These are phyloP conservation scores for Actenoides lindsayi DNA, from an alignment of 2,113 vertebrate species.

Conservation along the genomic window DNA sequence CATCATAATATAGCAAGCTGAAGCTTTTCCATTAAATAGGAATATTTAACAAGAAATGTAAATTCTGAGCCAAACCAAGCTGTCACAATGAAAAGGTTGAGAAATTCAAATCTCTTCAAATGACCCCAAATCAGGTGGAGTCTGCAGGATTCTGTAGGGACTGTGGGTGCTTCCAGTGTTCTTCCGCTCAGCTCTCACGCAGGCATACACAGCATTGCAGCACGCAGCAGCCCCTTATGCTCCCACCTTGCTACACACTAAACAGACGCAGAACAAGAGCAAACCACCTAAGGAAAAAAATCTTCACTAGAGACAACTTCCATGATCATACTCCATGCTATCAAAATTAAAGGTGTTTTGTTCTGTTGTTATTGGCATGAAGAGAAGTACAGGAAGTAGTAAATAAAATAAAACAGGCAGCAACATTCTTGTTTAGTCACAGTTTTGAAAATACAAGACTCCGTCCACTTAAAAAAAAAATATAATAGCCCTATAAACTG, in stretches of 20 bases:
- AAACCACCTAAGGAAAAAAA: not conserved
- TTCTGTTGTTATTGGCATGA: not conserved
- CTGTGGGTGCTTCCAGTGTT: rapidly evolving
- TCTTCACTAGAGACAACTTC: not conserved
- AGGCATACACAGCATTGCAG: rapidly evolving
- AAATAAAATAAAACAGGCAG: not conserved
- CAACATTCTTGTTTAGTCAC: not conserved
- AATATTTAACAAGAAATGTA: not conserved
- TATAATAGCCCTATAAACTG: not conserved
- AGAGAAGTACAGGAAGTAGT: not conserved
- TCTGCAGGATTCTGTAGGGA: not conserved
- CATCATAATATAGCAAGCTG: not conserved
- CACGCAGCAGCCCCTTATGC: not conserved
- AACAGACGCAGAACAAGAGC: not conserved
- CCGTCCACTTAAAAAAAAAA: not conserved
- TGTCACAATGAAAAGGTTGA: not conserved
- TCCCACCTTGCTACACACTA: not conserved
- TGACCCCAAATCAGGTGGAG: not conserved
- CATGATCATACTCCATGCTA: not conserved
- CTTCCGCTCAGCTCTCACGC: rapidly evolving
- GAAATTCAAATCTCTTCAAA: not conserved
- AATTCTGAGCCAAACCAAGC: not conserved
- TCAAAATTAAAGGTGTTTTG: not conserved
- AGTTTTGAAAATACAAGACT: not conserved
- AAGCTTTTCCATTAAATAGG: not conserved